Percentiles rank a stretch among this genome's conserved stretches.
Evolutionary conservation across 2,797 vertebrate species (phyloP).

Genomic region (Siniperca obscura): DNA sequence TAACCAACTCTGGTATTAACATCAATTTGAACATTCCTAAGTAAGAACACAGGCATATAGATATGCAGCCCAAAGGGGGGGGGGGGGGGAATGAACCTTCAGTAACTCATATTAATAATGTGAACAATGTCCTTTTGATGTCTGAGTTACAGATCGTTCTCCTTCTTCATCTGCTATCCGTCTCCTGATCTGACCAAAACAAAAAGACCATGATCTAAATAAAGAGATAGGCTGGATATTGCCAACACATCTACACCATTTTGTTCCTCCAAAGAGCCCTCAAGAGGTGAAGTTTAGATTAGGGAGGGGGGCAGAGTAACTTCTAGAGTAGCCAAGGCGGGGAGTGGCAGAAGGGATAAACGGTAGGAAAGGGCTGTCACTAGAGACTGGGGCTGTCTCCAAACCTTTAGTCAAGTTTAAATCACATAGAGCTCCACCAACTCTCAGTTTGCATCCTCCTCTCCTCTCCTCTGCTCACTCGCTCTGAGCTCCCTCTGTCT

Average conservation of each 20-base stretch:
- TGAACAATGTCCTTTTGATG: constrained; percentile 57
- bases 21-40: constrained; percentile 79
- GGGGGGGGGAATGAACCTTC: constrained; percentile 71
- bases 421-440: constrained; percentile 76
- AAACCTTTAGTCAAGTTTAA: constrained; percentile 87
- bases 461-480: constrained; percentile 55
- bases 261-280: constrained; percentile 82
- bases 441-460: constrained; percentile 82
- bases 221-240: constrained; percentile 83
- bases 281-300: constrained; percentile 79
- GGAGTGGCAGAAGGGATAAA: constrained; percentile 73
- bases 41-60: constrained; percentile 64
- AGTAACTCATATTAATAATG: constrained; percentile 50
- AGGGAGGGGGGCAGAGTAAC: constrained; percentile 57
- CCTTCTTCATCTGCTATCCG: constrained; percentile 55
- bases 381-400: constrained; percentile 84
- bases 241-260: constrained; percentile 75
- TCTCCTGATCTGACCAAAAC: constrained; percentile 66
- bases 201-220: constrained; percentile 86
- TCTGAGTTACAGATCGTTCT: constrained; percentile 43
- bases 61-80: constrained; percentile 42
- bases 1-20: constrained; percentile 82
- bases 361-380: constrained; percentile 79
- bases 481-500: constrained; percentile 45
- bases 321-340: constrained; percentile 63